These are phyloP conservation scores for Chouioia cunea DNA, from an alignment of 2,888 invertebrate species.

Conservation along the genomic window DNA sequence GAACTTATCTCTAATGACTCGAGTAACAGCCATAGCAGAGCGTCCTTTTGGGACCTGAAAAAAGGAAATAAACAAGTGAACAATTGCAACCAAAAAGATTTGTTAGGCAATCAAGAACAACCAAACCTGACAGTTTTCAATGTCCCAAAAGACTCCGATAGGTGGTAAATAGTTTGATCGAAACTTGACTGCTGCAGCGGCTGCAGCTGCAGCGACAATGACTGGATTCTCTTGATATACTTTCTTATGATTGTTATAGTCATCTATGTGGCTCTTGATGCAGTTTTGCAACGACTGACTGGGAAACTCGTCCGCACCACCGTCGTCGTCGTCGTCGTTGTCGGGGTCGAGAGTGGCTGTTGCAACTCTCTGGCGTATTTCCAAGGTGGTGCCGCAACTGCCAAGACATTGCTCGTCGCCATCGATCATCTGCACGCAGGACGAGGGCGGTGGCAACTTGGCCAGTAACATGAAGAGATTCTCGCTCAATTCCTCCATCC, in stretches of 20 bases:
- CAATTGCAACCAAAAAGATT: not conserved
- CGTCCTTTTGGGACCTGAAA: conserved; percentile 81
- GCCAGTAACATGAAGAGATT: conserved; percentile 58
- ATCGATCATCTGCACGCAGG: not conserved
- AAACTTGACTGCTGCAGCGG: conserved; percentile 47
- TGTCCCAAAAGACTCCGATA: conserved; percentile 93
- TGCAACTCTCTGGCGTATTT: conserved; percentile 15
- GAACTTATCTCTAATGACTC: conserved; percentile 82
- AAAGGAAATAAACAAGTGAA: too few relatives aligned
- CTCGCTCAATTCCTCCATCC: conserved; percentile 60
- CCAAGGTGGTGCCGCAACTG: conserved; percentile 14
- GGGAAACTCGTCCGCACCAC: not conserved
- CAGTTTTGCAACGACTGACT: not conserved
- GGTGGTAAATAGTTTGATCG: conserved; percentile 71
- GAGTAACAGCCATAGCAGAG: conserved; percentile 83
- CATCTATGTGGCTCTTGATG: conserved; percentile 4
- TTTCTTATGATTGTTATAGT: not conserved
- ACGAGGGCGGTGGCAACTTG: conserved; percentile 49
- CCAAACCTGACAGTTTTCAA: conserved; percentile 86
- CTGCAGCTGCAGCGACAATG: conserved; percentile 43
- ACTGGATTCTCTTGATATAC: conserved; percentile 37
- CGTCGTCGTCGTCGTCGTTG: not conserved
- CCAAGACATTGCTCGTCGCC: not conserved
- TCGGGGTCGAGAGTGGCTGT: conserved; percentile 8
- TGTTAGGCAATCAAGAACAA: not conserved